phyloP scores from a whole-genome alignment of 2,113 vertebrate genomes.

The Hirundichthys speculiger region DNA sequence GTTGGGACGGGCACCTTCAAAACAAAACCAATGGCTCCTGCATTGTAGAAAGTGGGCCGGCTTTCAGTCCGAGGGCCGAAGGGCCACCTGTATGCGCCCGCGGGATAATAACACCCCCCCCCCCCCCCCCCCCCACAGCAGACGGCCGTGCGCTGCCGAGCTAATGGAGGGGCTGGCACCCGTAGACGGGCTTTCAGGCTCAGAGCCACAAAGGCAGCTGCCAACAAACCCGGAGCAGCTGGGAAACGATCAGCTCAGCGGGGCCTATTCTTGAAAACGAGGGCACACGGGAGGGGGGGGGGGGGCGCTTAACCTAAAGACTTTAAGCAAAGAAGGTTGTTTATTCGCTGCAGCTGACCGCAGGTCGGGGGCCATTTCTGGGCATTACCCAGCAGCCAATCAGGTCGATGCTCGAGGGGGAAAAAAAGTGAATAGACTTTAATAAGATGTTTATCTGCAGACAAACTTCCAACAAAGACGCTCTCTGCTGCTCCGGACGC shows the following conservation, averaged over 20 bases:
- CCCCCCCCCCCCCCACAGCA: neutral
- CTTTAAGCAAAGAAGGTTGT: slow-evolving; percentile 54
- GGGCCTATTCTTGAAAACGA: slow-evolving; percentile 70
- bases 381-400: slow-evolving; percentile 9
- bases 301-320: slow-evolving; percentile 42
- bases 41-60: slow-evolving; percentile 50
- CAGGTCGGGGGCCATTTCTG: too few species aligned
- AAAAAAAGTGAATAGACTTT: too few species aligned
- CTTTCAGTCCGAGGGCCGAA: slow-evolving; percentile 23
- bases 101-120: slow-evolving; percentile 37
- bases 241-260: slow-evolving; percentile 58
- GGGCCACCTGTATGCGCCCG: slow-evolving; percentile 68
- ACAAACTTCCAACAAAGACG: too few species aligned
- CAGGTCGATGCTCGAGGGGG: slow-evolving; percentile 24
- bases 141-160: slow-evolving; percentile 23
- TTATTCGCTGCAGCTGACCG: slow-evolving; percentile 18
- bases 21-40: neutral
- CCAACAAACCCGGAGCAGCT: slow-evolving; percentile 60
- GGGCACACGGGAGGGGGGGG: slow-evolving; percentile 23
- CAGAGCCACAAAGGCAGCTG: slow-evolving; percentile 55
- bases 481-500: slow-evolving; percentile 19
- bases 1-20: too few species aligned
- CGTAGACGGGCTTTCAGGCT: slow-evolving; percentile 36
- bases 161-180: slow-evolving; percentile 65
- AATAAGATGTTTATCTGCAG: too few species aligned